phyloP scores from a whole-genome alignment of 2,888 invertebrate species.

The Isoperla grammatica region DNA sequence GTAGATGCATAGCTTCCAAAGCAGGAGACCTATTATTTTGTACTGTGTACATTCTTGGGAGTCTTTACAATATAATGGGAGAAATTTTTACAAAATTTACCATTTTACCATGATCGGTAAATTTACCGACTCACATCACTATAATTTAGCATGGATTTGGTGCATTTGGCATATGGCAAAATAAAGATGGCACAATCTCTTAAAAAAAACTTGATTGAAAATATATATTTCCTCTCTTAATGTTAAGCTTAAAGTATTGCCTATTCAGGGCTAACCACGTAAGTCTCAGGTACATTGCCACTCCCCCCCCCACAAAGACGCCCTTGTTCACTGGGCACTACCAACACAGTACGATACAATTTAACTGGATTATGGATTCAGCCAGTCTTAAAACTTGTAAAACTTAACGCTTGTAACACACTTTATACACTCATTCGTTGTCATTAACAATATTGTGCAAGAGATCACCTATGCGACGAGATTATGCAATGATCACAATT shows the following conservation, averaged over 20 bases:
- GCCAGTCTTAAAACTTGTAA: neutral
- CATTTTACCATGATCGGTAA: neutral
- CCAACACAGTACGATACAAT: neutral
- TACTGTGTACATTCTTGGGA: no score
- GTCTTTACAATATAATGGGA: no score
- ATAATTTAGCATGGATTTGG: no score
- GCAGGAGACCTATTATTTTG: no score
- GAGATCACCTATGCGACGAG: neutral
- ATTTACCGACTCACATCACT: no score
- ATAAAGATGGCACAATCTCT: slow-evolving; percentile 11
- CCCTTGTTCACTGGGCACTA: neutral
- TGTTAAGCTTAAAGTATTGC: neutral
- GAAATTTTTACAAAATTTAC: neutral
- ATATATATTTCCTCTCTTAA: neutral
- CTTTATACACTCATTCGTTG: neutral
- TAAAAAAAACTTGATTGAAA: slow-evolving; percentile 6
- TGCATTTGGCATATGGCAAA: slow-evolving; percentile 14
- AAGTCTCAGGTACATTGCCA: slow-evolving; percentile 11
- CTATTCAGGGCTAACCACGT: neutral
- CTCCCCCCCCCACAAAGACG: neutral
- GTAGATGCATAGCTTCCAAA: no score
- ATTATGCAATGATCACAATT: neutral
- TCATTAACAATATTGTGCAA: neutral
- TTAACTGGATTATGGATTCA: neutral
- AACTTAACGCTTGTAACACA: neutral